Conservation (phyloP, 35 echinoderm and acorn worm genomes). For the Lytechinus pictus region DNA sequence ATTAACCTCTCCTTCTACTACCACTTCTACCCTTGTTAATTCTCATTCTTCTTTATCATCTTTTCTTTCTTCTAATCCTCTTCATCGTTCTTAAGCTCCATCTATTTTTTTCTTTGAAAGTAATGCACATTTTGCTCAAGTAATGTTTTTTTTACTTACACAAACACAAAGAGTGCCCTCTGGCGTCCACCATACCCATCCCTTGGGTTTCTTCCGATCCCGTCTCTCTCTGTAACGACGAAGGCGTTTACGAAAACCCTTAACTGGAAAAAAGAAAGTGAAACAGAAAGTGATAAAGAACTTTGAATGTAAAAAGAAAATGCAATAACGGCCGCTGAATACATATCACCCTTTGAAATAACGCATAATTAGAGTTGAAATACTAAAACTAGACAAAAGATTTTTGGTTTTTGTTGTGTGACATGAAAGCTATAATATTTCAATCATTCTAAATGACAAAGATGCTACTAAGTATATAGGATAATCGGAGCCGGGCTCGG, state of each 20-base stretch:
- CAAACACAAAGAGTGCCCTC: not conserved
- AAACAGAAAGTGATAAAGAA: not conserved
- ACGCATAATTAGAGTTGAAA: too few relatives aligned
- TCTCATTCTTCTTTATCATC: not conserved
- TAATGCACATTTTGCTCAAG: not conserved
- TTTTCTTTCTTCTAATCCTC: not conserved
- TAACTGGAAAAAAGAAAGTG: not conserved
- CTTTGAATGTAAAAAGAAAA: too few relatives aligned
- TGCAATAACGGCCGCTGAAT: too few relatives aligned
- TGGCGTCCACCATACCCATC: not conserved
- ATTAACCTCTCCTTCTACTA: too few relatives aligned
- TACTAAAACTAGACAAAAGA: too few relatives aligned
- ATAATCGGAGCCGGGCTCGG: too few relatives aligned
- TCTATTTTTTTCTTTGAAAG: not conserved
- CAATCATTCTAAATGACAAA: too few relatives aligned
- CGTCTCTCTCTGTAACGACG: not conserved
- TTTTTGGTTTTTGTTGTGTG: too few relatives aligned
- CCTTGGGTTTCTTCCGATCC: not conserved
- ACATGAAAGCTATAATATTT: too few relatives aligned
- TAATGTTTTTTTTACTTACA: not conserved
- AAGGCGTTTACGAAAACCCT: not conserved
- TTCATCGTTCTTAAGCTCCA: not conserved
- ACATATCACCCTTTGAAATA: too few relatives aligned
- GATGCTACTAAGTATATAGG: too few relatives aligned
- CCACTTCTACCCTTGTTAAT: too few relatives aligned